Evolutionary conservation across 2,797 vertebrate genomes (phyloP).

Genomic region (Parauchenoglanis ngamensis): DNA sequence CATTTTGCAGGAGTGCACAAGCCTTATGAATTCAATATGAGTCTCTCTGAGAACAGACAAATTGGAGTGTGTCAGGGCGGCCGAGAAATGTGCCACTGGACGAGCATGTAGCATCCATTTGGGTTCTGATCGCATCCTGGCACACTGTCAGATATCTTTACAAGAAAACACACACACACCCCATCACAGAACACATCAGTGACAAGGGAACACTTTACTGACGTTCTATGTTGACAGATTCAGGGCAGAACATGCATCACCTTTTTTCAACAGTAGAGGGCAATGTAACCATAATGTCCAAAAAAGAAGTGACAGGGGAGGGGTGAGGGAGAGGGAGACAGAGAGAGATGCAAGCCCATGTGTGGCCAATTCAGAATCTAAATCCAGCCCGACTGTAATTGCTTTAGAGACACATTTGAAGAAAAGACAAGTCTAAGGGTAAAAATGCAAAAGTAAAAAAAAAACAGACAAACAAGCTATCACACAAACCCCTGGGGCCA

Average conservation of each 20-base stretch:
- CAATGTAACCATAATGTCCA: constrained; percentile 44
- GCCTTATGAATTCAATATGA: constrained; percentile 27
- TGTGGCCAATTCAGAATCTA: constrained; percentile 50
- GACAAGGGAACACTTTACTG: constrained; percentile 21
- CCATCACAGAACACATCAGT: not conserved
- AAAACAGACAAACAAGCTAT: constrained; percentile 28
- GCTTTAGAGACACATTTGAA: constrained; percentile 66
- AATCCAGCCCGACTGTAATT: constrained; percentile 72
- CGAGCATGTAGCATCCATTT: constrained; percentile 35
- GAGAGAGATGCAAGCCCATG: constrained; percentile 10
- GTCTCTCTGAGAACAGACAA: constrained; percentile 21
- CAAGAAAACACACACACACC: constrained; percentile 16
- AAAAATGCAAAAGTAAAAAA: not conserved
- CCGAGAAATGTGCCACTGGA: constrained; percentile 22
- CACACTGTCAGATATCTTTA: constrained; percentile 20
- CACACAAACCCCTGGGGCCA: not conserved
- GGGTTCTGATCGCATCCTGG: constrained; percentile 29
- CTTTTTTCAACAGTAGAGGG: constrained; percentile 55
- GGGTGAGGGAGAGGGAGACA: not conserved
- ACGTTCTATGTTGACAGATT: constrained; percentile 24
- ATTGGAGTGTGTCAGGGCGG: not conserved
- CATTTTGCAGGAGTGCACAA: constrained; percentile 50
- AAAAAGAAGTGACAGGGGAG: not conserved
- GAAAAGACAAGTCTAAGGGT: not conserved
- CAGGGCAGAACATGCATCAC: constrained; percentile 25